Conservation (phyloP, 2,888 invertebrate genomes). For the Lottia gigantea region DNA sequence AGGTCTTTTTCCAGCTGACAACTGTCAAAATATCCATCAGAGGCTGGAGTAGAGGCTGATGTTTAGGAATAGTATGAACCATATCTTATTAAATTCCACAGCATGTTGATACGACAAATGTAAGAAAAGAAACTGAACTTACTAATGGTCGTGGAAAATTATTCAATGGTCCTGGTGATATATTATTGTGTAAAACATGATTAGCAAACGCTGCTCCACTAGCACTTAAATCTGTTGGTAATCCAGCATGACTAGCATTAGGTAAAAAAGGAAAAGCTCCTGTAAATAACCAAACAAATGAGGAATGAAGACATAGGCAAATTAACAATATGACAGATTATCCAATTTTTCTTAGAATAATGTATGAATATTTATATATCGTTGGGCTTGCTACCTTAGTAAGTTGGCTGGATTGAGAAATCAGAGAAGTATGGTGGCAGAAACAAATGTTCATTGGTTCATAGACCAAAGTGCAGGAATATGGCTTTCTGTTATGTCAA, state of each 20-base stretch:
- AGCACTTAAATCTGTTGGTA: conserved; percentile 57
- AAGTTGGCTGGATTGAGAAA: too few species aligned
- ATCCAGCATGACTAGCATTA: conserved; percentile 36
- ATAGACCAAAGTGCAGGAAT: too few species aligned
- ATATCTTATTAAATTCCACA: too few species aligned
- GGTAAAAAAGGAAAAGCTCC: conserved; percentile 20
- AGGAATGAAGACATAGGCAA: neutral
- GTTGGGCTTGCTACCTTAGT: too few species aligned
- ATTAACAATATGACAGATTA: neutral
- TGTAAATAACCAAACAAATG: neutral
- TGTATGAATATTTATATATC: neutral
- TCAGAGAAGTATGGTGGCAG: too few species aligned
- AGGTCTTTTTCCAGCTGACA: too few species aligned
- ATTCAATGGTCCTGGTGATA: conserved; percentile 20
- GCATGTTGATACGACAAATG: too few species aligned
- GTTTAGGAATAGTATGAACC: too few species aligned
- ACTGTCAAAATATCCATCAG: too few species aligned
- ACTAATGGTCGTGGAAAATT: conserved; percentile 20
- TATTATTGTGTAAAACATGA: conserved; percentile 21
- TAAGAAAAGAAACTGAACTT: neutral
- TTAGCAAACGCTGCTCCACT: conserved; percentile 17
- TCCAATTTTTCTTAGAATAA: neutral
- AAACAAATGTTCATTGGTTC: too few species aligned
- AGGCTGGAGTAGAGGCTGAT: too few species aligned
- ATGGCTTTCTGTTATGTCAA: too few species aligned